Conservation (phyloP, 2,113 vertebrate species). For the Tyto alba region DNA sequence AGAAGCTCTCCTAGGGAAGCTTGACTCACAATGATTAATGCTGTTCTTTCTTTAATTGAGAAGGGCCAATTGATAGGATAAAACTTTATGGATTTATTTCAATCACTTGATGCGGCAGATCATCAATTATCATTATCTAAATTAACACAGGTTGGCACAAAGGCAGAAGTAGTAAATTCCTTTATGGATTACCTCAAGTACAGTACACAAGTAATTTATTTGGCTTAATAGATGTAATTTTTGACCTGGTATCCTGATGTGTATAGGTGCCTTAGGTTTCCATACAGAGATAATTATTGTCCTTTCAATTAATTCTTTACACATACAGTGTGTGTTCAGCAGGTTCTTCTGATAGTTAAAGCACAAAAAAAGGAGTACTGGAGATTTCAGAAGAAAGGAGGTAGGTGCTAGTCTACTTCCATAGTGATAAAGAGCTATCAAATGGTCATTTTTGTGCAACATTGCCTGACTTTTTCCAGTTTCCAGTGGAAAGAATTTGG, state of each 20-base stretch:
- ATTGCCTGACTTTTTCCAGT: neutral
- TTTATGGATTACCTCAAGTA: constrained; percentile 35
- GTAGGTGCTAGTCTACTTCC: neutral
- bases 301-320: neutral
- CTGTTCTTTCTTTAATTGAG: constrained; percentile 58
- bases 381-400: neutral
- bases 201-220: neutral
- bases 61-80: constrained; percentile 16
- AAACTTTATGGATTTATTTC: constrained; percentile 58
- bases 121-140: constrained; percentile 54
- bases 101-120: constrained; percentile 47
- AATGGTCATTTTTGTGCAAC: neutral
- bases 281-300: neutral
- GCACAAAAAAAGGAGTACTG: neutral
- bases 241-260: neutral
- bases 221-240: constrained; percentile 8
- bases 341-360: neutral
- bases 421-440: neutral
- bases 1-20: constrained; percentile 3
- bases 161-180: constrained; percentile 44
- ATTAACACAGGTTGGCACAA: constrained; percentile 37
- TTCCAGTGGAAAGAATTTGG: neutral
- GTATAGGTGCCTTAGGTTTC: neutral
- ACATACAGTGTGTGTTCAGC: neutral
- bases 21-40: constrained; percentile 37